Base-by-base conservation (phyloP, 2,888 invertebrate species). In the Chelonus formosanus region DNA sequence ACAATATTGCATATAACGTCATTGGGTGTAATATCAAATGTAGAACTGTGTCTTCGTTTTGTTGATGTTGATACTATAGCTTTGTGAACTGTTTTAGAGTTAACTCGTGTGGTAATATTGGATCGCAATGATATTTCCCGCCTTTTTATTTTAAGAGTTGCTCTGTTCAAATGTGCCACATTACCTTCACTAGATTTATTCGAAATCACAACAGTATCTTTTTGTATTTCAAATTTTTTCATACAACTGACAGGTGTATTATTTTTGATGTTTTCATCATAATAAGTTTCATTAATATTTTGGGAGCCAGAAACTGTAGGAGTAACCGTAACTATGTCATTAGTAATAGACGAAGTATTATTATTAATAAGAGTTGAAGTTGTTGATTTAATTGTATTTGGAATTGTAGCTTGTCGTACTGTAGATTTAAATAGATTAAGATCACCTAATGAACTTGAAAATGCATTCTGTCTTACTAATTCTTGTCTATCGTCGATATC, bases 31-130 rank as follows among this genome's bases (percentile, higher is more conserved):
- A 76, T 63, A 44, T 76, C 78, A 36, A 76, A 70, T 53, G 79
- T 76, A 31, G 80, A 73, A 60, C 78, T 80, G 50, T 80, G 79
- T 53, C 77, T 73, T 10, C 80, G 73, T 64, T 80, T 67, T 34
- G 54, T 68, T 53, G 20, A 36, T 50, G 31, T 62, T 40, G 20
- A 5, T 40, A 40, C 40, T 40, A 40, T 31, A 68, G 64, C 58
- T 61, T 63, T 4, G 54, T 66, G 32, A 45, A 69, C 20, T 71
- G 57, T 48, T 67, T 72, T 48, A 62, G 50, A 34, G 59, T 67
- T 8, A 65, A 63, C 5, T 58, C 48, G 1, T 44, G 44, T 44
- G 61, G 44, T 44, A 52, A 55, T 36, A 50, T 20, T 20, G 20
- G 20, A 6, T 40, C 4, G 44, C 34, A 3, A 58, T 50, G 63